phyloP scores from a whole-genome alignment of 2,113 vertebrate genomes.

The Percopsis transmontana region DNA sequence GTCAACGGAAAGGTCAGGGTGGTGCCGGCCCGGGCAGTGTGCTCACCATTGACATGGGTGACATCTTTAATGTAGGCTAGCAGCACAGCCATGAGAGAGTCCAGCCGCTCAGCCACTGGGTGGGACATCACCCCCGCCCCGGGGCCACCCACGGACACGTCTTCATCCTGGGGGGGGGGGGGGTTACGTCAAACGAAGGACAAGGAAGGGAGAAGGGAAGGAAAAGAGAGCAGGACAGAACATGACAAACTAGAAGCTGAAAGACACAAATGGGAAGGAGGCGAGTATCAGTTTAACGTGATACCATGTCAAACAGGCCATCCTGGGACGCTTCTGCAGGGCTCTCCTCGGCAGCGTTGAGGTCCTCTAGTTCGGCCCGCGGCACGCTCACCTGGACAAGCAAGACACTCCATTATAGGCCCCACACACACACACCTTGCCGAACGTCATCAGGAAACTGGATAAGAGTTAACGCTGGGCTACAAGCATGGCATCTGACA shows the following conservation, averaged over 20 bases:
- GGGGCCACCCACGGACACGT: constrained; percentile 74
- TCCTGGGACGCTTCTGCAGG: constrained; percentile 70
- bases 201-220: background rate
- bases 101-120: constrained; percentile 88
- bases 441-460: no score
- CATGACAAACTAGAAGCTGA: no score
- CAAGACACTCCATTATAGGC: constrained; percentile 11
- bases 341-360: constrained; percentile 76
- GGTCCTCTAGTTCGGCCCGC: constrained; percentile 85
- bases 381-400: constrained; percentile 84
- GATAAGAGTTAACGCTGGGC: no score
- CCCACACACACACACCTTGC: background rate
- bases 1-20: no score
- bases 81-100: constrained; percentile 85
- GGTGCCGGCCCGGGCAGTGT: no score
- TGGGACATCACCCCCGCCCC: constrained; percentile 77
- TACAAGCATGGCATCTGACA: no score
- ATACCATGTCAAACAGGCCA: constrained; percentile 92
- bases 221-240: no score
- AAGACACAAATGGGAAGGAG: no score
- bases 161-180: constrained; percentile 75
- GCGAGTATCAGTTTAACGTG: no score
- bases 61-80: constrained; percentile 88
- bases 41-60: constrained; percentile 84
- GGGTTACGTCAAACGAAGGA: background rate